Conservation (phyloP, 2,113 vertebrate genomes). For the Tenebrosternarchus preto region DNA sequence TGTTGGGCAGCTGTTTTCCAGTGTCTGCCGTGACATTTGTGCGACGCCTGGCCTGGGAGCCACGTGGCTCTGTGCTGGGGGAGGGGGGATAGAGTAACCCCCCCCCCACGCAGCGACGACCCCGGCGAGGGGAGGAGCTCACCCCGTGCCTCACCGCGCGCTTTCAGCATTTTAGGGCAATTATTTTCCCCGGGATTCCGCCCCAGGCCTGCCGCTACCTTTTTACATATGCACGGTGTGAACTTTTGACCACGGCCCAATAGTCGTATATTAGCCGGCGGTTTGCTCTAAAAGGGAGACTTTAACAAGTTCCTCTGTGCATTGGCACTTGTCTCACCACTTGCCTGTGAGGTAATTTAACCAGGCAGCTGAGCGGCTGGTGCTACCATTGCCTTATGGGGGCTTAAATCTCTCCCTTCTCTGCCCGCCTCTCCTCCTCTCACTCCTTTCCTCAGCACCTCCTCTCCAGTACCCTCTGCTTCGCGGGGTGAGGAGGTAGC, state of each 20-base stretch:
- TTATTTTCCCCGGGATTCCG: constrained; percentile 97
- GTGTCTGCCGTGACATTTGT: constrained; percentile 59
- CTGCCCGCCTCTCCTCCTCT: constrained; percentile 35
- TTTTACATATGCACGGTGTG: constrained; percentile 99
- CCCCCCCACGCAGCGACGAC: constrained; percentile 44
- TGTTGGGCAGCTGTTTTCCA: constrained; percentile 56
- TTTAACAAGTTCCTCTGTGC: constrained; percentile 95
- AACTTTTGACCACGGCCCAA: constrained; percentile 99
- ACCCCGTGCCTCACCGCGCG: constrained; percentile 81
- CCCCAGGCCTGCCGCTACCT: constrained; percentile 97
- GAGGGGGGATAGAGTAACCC: constrained; percentile 60
- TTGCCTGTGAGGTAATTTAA: constrained; percentile 85
- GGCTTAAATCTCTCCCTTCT: constrained; percentile 74
- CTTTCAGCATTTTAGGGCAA: constrained; percentile 97
- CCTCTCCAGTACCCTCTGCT: constrained; percentile 69
- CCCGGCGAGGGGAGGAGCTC: constrained; percentile 1
- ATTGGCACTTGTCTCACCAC: constrained; percentile 78
- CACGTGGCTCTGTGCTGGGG: constrained; percentile 59
- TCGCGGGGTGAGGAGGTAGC: constrained; percentile 55
- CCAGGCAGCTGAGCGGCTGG: constrained; percentile 84
- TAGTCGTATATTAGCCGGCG: constrained; percentile 87
- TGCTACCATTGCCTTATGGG: constrained; percentile 81
- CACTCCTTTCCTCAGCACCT: constrained; percentile 27
- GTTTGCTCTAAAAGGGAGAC: constrained; percentile 83
- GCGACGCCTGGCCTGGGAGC: constrained; percentile 41